Evolutionary conservation across 2,113 vertebrate genomes (phyloP).

Genomic region (Larimichthys polyactis): DNA sequence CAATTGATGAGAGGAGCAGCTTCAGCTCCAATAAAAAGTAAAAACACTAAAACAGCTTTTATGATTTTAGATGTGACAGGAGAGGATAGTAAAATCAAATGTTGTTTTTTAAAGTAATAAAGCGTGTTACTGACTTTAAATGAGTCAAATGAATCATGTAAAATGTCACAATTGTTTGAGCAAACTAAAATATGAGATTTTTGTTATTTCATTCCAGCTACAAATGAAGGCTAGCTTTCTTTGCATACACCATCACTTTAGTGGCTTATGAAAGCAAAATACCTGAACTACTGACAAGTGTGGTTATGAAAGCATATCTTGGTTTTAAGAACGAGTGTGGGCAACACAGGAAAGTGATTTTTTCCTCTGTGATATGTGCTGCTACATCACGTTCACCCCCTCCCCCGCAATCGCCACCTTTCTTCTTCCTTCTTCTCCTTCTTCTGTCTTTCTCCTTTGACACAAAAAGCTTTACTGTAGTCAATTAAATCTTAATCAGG

Average conservation of each 20-base stretch:
- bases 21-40: not conserved
- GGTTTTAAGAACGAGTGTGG: slow-evolving; percentile 13
- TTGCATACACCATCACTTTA: slow-evolving; percentile 1
- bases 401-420: slow-evolving; percentile 7
- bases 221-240: no score
- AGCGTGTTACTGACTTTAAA: not conserved
- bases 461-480: slow-evolving; percentile 78
- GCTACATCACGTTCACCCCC: slow-evolving; percentile 34
- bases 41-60: not conserved
- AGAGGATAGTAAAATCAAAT: not conserved
- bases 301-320: slow-evolving; percentile 14
- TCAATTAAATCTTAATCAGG: slow-evolving; percentile 84
- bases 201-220: not conserved
- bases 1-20: not conserved
- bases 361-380: slow-evolving; percentile 22
- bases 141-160: not conserved
- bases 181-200: not conserved
- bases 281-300: not conserved
- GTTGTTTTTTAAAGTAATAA: not conserved
- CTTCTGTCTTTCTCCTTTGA: slow-evolving; percentile 36
- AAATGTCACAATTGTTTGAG: not conserved
- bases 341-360: slow-evolving; percentile 16
- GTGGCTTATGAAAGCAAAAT: slow-evolving; percentile 20
- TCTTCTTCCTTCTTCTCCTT: not conserved
- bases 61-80: not conserved